Evolutionary conservation across 2,888 invertebrate species (phyloP).

Genomic region (Orthosia gothica): DNA sequence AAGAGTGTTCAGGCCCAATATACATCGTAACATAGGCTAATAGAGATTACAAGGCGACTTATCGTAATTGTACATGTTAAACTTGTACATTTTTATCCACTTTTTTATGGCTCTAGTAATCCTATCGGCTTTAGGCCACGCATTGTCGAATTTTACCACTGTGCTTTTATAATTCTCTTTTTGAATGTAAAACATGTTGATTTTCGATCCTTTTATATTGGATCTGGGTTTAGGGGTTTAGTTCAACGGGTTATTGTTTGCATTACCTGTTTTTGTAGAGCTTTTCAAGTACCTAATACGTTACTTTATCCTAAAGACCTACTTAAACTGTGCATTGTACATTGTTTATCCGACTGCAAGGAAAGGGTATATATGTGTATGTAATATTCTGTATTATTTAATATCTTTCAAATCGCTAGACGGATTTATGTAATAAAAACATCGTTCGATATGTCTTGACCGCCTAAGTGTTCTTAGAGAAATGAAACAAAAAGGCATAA

Average conservation of each 20-base stretch:
- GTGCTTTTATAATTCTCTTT: conserved; percentile 48
- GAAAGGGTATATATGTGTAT: too few species aligned
- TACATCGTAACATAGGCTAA: conserved; percentile 66
- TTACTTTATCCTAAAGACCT: background rate
- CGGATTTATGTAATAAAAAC: too few species aligned
- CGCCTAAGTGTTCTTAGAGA: too few species aligned
- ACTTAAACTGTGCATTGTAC: background rate
- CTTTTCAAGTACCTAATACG: background rate
- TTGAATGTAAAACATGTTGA: conserved; percentile 36
- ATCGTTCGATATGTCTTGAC: too few species aligned
- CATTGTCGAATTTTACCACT: conserved; percentile 41
- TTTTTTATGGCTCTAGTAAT: conserved; percentile 48
- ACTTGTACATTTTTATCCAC: conserved; percentile 34
- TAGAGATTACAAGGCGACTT: conserved; percentile 64
- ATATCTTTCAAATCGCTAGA: too few species aligned
- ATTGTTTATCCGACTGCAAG: background rate
- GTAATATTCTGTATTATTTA: too few species aligned
- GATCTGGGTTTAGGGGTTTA: conserved; percentile 21
- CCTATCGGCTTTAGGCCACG: conserved; percentile 34
- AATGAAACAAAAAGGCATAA: too few species aligned
- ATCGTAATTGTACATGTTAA: conserved; percentile 44
- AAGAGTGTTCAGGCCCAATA: conserved; percentile 62
- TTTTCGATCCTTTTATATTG: conserved; percentile 34
- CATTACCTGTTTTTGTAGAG: background rate
- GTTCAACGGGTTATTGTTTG: background rate